Conservation (phyloP, 2,797 vertebrate species). For the Crenichthys baileyi region DNA sequence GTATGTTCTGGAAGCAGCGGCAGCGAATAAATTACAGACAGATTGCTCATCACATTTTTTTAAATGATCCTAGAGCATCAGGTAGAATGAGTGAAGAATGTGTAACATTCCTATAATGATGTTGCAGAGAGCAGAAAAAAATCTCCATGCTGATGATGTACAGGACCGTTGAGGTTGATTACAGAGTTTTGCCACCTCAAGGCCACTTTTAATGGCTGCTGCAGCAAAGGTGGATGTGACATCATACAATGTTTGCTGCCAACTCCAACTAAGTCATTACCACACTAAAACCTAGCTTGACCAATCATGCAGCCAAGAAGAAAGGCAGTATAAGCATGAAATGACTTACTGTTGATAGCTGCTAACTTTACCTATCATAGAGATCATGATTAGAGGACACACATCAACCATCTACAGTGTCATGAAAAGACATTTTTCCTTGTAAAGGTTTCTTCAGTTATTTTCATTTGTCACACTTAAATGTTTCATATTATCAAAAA, state of each 20-base stretch:
- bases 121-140: constrained; percentile 35
- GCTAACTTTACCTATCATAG: neutral
- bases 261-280: neutral
- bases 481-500: no score
- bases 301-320: neutral
- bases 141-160: constrained; percentile 22
- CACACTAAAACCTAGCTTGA: neutral
- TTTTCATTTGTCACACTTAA: no score
- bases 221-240: neutral
- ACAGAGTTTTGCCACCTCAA: neutral
- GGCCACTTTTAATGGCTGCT: neutral
- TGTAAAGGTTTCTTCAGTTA: no score
- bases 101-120: constrained; percentile 58
- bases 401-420: neutral
- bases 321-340: neutral
- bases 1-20: constrained; percentile 16
- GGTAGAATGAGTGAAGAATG: constrained; percentile 40
- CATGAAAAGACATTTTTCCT: no score
- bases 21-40: constrained; percentile 62
- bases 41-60: constrained; percentile 56
- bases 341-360: neutral
- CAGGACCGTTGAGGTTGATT: neutral
- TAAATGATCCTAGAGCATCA: constrained; percentile 60
- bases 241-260: neutral
- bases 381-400: neutral